Evolutionary conservation across 92 coral and sea anemone species (phyloP), one percentile per base, ranked within the genome.

Genomic region (Pocillopora grandis): DNA sequence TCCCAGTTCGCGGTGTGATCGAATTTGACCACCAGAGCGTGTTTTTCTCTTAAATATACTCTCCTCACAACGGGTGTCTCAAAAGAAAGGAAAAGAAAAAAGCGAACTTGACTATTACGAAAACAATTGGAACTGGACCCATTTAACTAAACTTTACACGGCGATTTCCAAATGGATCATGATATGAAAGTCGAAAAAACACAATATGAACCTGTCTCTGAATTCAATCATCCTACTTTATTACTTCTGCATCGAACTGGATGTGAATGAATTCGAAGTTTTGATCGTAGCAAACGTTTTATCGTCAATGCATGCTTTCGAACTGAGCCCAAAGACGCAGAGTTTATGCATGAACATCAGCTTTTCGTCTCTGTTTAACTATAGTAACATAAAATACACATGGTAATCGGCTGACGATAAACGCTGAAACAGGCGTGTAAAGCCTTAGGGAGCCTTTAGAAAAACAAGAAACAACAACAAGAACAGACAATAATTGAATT

Each of bases 41-140:
- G 66, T 69, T 76, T 58, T 56, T 69, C 62, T 61, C 79, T 23
- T 56, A 68, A 72, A 61, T 58, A 42, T n/a, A 37, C 48, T 62
- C 14, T 49, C 55, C 31, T 73, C 86, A 17, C 80, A 18, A 75
- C 86, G 86, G 86, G 86, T 63, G 86, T 52, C 42, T 63, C 31
- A 52, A 78, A 17, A 27, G 31, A 27, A 57, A 18, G 57, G 62
- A 58, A 70, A 36, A 82, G 36, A 73, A 23, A 66, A 62, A 74
- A 21, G 62, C 83, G 23, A 64, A 79, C 63, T 78, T 78, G 72
- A 78, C 74, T 21, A 78, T 21, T 65, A 63, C 62, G 10, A 48
- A 49, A 63, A 78, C 83, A 78, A 48, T 79, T 49, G 62, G 56
- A 18, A 65, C 5, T 63, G 61, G 70, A 65, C 48, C 35, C 56